These are phyloP conservation scores for Prionailurus bengalensis DNA, from an alignment of 2,113 vertebrate species.

Conservation along the genomic window DNA sequence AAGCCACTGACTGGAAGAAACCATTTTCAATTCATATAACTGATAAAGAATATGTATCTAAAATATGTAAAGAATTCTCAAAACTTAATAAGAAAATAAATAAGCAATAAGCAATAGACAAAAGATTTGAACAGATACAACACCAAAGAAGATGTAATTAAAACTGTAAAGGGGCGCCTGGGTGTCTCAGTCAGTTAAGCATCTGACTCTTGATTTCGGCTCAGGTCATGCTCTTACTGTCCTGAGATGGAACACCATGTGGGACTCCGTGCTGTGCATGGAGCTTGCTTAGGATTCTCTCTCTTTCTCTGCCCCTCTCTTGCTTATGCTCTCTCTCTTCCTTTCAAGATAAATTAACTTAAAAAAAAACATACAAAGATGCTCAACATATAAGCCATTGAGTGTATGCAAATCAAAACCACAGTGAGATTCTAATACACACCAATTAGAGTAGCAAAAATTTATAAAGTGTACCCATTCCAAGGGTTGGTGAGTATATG, in stretches of 20 bases:
- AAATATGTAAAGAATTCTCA: background rate
- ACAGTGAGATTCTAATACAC: background rate
- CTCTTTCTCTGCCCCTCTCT: too few relatives aligned
- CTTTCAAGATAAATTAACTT: too few relatives aligned
- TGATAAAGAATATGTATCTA: background rate
- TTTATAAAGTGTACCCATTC: background rate
- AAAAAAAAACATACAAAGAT: background rate
- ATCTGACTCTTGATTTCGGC: too few relatives aligned
- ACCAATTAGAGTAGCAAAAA: background rate
- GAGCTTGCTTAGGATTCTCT: too few relatives aligned
- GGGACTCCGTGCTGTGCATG: too few relatives aligned
- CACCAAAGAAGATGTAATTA: background rate
- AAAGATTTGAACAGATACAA: background rate
- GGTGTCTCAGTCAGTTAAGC: too few relatives aligned
- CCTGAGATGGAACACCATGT: too few relatives aligned
- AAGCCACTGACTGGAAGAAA: background rate
- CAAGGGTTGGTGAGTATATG: background rate
- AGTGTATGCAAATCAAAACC: background rate
- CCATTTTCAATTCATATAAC: background rate
- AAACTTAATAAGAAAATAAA: background rate
- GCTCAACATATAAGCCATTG: background rate
- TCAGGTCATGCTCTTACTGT: too few relatives aligned
- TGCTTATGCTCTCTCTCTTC: too few relatives aligned
- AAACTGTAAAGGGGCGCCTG: background rate
- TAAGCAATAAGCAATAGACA: background rate